Percentiles rank a stretch among this genome's conserved stretches.
Conservation (phyloP, 2,797 vertebrate species). For the Telmatherina bonti region DNA sequence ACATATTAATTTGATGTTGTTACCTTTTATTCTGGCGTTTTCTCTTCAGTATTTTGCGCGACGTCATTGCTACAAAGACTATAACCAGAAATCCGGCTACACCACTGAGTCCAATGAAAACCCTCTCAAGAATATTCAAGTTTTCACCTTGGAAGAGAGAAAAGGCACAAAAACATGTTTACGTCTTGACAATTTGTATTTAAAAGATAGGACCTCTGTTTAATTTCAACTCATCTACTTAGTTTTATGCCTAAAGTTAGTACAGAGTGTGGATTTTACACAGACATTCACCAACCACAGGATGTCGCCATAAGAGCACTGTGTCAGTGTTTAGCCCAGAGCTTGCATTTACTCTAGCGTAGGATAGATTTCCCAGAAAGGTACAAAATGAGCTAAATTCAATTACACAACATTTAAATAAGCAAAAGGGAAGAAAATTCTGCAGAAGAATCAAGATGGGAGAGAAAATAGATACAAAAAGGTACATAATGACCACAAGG, state of each 20-base stretch:
- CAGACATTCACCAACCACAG: not conserved
- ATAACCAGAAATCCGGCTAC: slow-evolving; percentile 71
- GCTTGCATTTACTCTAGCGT: not conserved
- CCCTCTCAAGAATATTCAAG: not conserved
- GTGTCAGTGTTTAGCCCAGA: not conserved
- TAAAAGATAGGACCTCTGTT: not conserved
- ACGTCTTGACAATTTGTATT: not conserved
- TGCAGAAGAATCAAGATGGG: too few species aligned
- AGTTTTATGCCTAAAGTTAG: not conserved
- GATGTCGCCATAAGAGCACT: slow-evolving; percentile 8
- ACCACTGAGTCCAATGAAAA: slow-evolving; percentile 65
- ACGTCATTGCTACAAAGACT: slow-evolving; percentile 27
- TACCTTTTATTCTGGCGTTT: slow-evolving; percentile 48
- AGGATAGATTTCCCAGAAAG: too few species aligned
- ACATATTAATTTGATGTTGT: not conserved
- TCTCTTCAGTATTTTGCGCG: slow-evolving; percentile 23
- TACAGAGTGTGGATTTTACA: not conserved
- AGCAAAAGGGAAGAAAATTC: too few species aligned
- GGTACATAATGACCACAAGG: not conserved
- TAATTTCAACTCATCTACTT: not conserved
- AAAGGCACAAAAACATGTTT: not conserved
- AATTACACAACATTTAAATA: too few species aligned
- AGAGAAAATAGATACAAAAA: not conserved
- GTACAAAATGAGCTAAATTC: not conserved
- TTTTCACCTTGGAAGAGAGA: slow-evolving; percentile 3